phyloP scores from a whole-genome alignment of 2,113 vertebrate species.

The Xenus cinereus region DNA sequence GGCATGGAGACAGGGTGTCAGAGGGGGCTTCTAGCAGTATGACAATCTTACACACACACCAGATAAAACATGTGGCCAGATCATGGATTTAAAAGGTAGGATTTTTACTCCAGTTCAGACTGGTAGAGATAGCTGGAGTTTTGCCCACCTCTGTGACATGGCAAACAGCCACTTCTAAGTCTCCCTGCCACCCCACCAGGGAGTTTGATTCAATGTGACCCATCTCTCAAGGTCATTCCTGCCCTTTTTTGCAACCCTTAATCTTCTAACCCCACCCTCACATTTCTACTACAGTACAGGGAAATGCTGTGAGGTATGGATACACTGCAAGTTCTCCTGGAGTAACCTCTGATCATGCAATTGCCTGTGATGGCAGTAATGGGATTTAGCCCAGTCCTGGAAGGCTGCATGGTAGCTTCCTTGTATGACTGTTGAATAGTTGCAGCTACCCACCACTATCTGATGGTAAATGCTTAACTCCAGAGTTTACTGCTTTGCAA shows the following conservation, averaged over 20 bases:
- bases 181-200: neutral
- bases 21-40: neutral
- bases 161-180: neutral
- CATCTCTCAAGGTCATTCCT: neutral
- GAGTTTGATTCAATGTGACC: neutral
- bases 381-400: neutral
- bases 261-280: neutral
- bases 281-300: accelerated
- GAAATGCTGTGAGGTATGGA: neutral
- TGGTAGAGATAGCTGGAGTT: neutral
- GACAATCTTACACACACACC: neutral
- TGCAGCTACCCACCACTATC: neutral
- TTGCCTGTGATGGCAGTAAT: neutral
- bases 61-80: neutral
- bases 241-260: neutral
- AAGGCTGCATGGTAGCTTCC: neutral
- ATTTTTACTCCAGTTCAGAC: neutral
- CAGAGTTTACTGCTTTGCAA: neutral
- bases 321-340: neutral
- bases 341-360: neutral
- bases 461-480: neutral
- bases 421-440: neutral
- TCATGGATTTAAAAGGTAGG: neutral
- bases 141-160: neutral
- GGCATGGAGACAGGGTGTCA: neutral